Conservation (phyloP, 2,888 invertebrate genomes). For the Hymenopus coronatus region DNA sequence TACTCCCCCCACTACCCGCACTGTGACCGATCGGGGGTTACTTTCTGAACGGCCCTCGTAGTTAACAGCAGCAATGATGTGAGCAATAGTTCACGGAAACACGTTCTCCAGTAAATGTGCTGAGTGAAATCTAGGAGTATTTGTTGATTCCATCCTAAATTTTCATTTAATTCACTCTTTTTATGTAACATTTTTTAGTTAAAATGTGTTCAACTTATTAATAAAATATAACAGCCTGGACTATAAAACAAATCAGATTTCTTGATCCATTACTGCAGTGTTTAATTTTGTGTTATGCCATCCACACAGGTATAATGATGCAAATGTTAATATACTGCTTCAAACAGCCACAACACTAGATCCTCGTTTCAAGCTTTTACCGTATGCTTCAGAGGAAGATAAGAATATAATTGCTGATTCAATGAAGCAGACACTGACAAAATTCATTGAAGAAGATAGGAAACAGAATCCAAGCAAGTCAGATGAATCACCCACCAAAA, state of each 20-base stretch:
- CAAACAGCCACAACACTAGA: slow-evolving; percentile 51
- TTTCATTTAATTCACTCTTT: too few relatives aligned
- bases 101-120: too few relatives aligned
- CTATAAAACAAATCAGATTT: background rate
- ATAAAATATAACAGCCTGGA: background rate
- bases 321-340: slow-evolving; percentile 45
- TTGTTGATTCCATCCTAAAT: too few relatives aligned
- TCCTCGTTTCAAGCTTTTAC: slow-evolving; percentile 50
- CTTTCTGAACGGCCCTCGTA: too few relatives aligned
- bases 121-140: too few relatives aligned
- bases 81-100: too few relatives aligned
- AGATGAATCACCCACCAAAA: slow-evolving; percentile 43
- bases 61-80: too few relatives aligned
- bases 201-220: background rate
- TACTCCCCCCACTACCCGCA: too few relatives aligned
- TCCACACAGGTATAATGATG: slow-evolving; percentile 44
- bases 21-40: too few relatives aligned
- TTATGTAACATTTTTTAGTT: too few relatives aligned
- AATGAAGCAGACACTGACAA: slow-evolving; percentile 47
- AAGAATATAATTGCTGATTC: slow-evolving; percentile 44
- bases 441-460: slow-evolving; percentile 45
- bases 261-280: background rate
- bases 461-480: slow-evolving; percentile 19
- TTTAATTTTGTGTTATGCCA: slow-evolving; percentile 28
- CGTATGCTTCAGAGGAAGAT: slow-evolving; percentile 48